A percentile compares a stretch with the other conserved stretches of the same genome.
Conservation (phyloP, 1,140 invertebrate species). For the Drosophila pandora region DNA sequence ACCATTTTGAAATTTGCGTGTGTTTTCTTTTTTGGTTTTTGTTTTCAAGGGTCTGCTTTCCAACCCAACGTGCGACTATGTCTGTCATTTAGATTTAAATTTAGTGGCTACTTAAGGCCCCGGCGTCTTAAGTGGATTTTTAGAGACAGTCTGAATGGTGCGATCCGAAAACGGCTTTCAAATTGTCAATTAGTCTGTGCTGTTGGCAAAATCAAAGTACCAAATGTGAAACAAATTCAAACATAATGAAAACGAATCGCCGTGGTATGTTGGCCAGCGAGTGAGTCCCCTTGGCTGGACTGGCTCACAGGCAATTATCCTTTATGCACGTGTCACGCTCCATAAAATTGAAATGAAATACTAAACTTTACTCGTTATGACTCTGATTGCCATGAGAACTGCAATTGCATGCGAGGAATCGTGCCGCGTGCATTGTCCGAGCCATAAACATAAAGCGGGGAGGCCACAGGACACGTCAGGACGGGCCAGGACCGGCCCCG, state of each 20-base stretch:
- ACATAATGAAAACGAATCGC: constrained; percentile 33
- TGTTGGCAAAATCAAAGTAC: constrained; percentile 18
- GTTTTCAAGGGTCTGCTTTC: constrained; percentile 16
- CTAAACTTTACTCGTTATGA: constrained; percentile 68
- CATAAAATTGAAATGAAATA: constrained; percentile 78
- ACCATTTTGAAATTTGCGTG: constrained; percentile 34
- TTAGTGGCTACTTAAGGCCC: constrained; percentile 66
- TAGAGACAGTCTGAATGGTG: constrained; percentile 31
- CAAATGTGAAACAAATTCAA: constrained; percentile 22
- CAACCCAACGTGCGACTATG: constrained; percentile 41
- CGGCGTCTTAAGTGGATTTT: constrained; percentile 46
- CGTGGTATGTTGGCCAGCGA: background rate
- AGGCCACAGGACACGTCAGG: constrained; percentile 10
- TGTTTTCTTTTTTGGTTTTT: constrained; percentile 4
- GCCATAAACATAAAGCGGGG: constrained; percentile 63
- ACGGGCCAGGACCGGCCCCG: constrained; percentile 7
- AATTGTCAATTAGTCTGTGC: constrained; percentile 51
- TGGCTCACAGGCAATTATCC: constrained; percentile 60
- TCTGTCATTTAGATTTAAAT: constrained; percentile 65
- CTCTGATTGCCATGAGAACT: constrained; percentile 77
- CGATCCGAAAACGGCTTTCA: constrained; percentile 17
- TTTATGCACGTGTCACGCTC: constrained; percentile 67
- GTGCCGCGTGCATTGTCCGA: constrained; percentile 31
- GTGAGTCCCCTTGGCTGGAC: constrained; percentile 19
- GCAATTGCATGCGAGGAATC: constrained; percentile 65